Conservation (phyloP, 92 coral and sea anemone species). For the Plumapathes pennacea region DNA sequence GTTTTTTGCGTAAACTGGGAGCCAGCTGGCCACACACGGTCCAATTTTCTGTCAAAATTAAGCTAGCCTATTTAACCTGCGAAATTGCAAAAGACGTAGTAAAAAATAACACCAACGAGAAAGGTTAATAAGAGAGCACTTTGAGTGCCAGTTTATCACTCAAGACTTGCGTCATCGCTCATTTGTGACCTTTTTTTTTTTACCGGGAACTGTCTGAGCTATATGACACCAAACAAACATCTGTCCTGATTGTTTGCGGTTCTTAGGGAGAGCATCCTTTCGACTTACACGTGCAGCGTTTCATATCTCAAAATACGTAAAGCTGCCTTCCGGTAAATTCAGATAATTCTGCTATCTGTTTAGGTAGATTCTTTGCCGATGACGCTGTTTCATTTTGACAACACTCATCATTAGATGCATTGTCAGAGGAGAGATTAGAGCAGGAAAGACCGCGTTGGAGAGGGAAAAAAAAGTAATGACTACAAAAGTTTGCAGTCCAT, state of each 20-base stretch:
- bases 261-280: conserved; percentile 86
- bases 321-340: conserved; percentile 93
- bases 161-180: too few species aligned
- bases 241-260: conserved; percentile 91
- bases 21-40: conserved; percentile 76
- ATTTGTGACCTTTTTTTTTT: too few species aligned
- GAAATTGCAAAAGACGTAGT: too few species aligned
- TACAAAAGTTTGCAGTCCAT: conserved; percentile 1
- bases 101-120: too few species aligned
- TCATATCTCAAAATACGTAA: conserved; percentile 59
- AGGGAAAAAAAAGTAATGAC: too few species aligned
- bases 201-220: too few species aligned
- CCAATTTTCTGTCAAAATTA: conserved; percentile 65
- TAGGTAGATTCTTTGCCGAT: too few species aligned
- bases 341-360: conserved; percentile 81
- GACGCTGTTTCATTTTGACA: conserved; percentile 66
- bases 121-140: too few species aligned
- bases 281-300: conserved; percentile 83
- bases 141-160: too few species aligned
- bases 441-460: background rate
- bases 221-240: conserved; percentile 73
- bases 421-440: conserved; percentile 1
- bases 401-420: conserved; percentile 20
- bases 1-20: conserved; percentile 22
- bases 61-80: conserved; percentile 67